Conservation (phyloP, 2,888 invertebrate genomes). For the Lepeophtheirus nordmannii region DNA sequence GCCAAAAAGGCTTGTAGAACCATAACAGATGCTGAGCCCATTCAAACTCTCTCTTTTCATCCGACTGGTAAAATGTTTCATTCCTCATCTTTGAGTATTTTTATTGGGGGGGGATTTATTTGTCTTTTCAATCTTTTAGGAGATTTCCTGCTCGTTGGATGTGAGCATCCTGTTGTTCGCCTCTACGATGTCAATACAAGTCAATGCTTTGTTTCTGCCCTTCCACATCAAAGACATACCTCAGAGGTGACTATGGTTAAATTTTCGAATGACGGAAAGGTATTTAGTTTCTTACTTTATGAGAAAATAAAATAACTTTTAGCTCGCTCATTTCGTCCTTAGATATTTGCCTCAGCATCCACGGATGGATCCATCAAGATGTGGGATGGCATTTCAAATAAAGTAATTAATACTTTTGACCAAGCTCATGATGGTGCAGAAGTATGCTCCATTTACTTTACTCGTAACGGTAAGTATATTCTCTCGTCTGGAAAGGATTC, state of each 20-base stretch:
- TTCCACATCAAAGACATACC: conserved; percentile 53
- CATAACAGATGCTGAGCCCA: conserved; percentile 81
- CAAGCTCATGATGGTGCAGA: conserved; percentile 88
- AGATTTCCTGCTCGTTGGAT: conserved; percentile 85
- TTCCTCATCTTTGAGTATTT: too few species aligned
- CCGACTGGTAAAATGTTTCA: conserved; percentile 50
- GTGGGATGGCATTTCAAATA: conserved; percentile 89
- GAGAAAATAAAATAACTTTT: background rate
- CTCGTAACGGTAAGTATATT: conserved; percentile 68
- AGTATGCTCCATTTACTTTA: conserved; percentile 83
- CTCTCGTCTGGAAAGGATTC: conserved; percentile 48
- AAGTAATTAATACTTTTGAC: conserved; percentile 80
- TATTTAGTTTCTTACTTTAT: background rate
- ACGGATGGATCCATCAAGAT: conserved; percentile 85
- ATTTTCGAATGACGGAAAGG: conserved; percentile 24
- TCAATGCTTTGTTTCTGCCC: conserved; percentile 83
- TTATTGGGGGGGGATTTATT: too few species aligned
- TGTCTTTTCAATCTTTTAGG: background rate
- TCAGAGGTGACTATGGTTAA: conserved; percentile 48
- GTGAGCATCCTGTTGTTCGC: conserved; percentile 72
- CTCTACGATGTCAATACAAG: conserved; percentile 87
- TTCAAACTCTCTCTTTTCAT: conserved; percentile 79
- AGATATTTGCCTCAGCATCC: conserved; percentile 54
- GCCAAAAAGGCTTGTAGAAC: conserved; percentile 95
- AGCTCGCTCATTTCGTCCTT: background rate